Percentiles rank a stretch among this genome's conserved stretches.
Conservation (phyloP, 1,140 invertebrate species). For the Mercenaria mercenaria region DNA sequence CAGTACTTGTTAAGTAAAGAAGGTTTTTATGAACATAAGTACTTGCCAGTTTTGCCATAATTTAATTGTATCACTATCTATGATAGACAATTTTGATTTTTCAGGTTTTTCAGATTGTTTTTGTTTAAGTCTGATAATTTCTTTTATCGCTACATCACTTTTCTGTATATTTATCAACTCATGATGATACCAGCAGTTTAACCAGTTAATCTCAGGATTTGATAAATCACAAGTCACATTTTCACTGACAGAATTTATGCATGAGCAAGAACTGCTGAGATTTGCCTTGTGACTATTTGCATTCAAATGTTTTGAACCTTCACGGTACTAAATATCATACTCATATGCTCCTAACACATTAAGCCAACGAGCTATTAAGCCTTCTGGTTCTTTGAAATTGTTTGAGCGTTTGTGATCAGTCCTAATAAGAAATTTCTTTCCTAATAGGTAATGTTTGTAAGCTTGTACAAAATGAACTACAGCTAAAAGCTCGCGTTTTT, state of each 20-base stretch:
- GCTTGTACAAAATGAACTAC: slow-evolving; percentile 5
- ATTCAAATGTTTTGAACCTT: slow-evolving; percentile 14
- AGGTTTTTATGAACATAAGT: too few species aligned
- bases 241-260: too few species aligned
- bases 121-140: slow-evolving; percentile 38
- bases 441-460: slow-evolving; percentile 39
- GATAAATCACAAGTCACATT: neutral
- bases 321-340: neutral
- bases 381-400: slow-evolving; percentile 27
- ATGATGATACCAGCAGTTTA: slow-evolving; percentile 40
- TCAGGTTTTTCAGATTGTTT: slow-evolving; percentile 10
- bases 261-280: too few species aligned
- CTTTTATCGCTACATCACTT: slow-evolving; percentile 15
- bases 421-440: slow-evolving; percentile 2
- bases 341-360: neutral
- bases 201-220: slow-evolving; percentile 14
- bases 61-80: too few species aligned
- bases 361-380: neutral
- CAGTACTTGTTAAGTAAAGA: too few species aligned
- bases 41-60: too few species aligned
- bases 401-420: neutral
- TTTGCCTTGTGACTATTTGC: slow-evolving; percentile 38
- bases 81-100: neutral
- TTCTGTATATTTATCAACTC: slow-evolving; percentile 22
- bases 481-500: neutral